Conservation (phyloP, 1,140 invertebrate genomes). For the Bactericera cockerelli region DNA sequence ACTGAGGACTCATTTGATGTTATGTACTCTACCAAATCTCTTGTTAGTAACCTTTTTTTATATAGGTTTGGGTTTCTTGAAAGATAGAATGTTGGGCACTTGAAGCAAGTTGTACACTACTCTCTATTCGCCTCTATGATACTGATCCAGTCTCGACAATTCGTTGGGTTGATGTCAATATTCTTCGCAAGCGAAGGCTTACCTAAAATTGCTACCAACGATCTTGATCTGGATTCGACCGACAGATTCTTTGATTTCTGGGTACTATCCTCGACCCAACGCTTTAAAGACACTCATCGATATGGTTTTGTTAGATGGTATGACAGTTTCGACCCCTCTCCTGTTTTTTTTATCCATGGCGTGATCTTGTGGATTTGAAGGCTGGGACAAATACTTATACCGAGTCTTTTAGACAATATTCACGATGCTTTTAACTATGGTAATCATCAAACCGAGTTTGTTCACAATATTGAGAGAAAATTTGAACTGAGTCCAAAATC, state of each 20-base stretch:
- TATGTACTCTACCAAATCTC: conserved; percentile 19
- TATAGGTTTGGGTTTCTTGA: conserved; percentile 18
- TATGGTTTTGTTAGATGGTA: conserved; percentile 19
- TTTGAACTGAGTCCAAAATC: conserved; percentile 10
- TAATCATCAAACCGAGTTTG: conserved; percentile 4
- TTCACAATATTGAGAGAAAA: conserved; percentile 6
- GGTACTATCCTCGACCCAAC: conserved; percentile 23
- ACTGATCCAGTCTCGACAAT: conserved; percentile 23
- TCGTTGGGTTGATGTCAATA: conserved; percentile 22
- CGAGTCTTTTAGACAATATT: conserved; percentile 3
- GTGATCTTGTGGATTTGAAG: conserved; percentile 2
- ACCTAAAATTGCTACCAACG: conserved; percentile 18
- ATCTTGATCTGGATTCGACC: conserved; percentile 20
- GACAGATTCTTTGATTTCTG: conserved; percentile 22
- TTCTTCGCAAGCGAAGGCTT: conserved; percentile 18
- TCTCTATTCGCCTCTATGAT: conserved; percentile 17
- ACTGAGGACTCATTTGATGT: conserved; percentile 16
- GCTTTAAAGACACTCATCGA: conserved; percentile 19
- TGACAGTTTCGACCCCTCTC: neutral
- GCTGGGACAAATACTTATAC: conserved; percentile 4
- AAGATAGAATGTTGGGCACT: conserved; percentile 20
- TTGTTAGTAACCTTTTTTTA: conserved; percentile 18
- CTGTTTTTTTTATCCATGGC: conserved; percentile 12
- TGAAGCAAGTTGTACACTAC: conserved; percentile 20
- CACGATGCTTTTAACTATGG: conserved; percentile 1